Conservation (phyloP, 2,113 vertebrate species). For the Planiliza haematocheilus region DNA sequence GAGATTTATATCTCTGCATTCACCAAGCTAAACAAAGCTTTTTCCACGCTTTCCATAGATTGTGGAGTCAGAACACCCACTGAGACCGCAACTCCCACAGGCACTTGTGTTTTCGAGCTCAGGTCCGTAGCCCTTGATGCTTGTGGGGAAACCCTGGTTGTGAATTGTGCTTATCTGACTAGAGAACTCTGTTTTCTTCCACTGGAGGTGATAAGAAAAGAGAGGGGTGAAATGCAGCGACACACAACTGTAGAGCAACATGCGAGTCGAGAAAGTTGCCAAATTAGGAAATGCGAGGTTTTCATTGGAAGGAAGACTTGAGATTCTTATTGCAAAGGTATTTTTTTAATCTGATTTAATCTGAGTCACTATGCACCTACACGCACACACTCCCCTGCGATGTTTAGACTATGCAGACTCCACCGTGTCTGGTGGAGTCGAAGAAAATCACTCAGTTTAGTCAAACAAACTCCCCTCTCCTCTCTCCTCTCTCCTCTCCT, state of each 20-base stretch:
- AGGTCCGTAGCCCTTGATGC: constrained; percentile 20
- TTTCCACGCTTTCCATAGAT: constrained; percentile 27
- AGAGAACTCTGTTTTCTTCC: constrained; percentile 38
- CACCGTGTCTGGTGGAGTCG: constrained; percentile 54
- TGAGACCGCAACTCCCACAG: constrained; percentile 45
- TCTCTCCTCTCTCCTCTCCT: constrained; percentile 8
- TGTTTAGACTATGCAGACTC: constrained; percentile 63
- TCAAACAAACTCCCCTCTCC: constrained; percentile 48
- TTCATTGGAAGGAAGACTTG: constrained; percentile 24
- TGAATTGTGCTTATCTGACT: constrained; percentile 7
- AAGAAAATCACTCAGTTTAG: constrained; percentile 50
- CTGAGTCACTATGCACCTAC: constrained; percentile 6
- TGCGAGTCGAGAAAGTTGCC: constrained; percentile 48
- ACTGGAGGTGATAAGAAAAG: constrained; percentile 45
- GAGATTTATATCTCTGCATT: constrained; percentile 57
- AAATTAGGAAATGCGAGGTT: constrained; percentile 42
- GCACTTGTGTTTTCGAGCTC: constrained; percentile 23
- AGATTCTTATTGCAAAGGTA: constrained; percentile 30
- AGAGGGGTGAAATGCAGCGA: constrained; percentile 20
- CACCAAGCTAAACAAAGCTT: constrained; percentile 52
- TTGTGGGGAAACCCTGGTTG: constrained; percentile 47
- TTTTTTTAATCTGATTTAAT: constrained; percentile 26
- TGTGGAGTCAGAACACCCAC: constrained; percentile 25
- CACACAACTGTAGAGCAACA: constrained; percentile 30
- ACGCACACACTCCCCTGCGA: constrained; percentile 5